Conservation (phyloP, 1,140 invertebrate genomes). For the Subanguina moxae region DNA sequence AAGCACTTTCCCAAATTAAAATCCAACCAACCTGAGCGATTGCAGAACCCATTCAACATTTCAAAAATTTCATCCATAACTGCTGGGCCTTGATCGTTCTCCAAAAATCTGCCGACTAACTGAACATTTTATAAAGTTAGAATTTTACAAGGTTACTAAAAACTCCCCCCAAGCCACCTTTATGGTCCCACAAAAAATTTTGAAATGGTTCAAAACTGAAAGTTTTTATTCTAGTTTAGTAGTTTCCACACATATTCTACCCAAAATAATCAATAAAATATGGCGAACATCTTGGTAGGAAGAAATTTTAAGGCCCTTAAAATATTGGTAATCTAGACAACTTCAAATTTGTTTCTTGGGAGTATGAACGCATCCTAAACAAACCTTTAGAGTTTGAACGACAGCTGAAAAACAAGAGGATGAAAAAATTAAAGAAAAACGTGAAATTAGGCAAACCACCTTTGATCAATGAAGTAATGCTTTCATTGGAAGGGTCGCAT, state of each 20-base stretch:
- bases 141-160: too few relatives aligned
- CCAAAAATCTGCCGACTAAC: slow-evolving; percentile 20
- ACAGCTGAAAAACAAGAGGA: not conserved
- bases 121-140: slow-evolving; percentile 10
- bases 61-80: slow-evolving; percentile 10
- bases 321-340: too few relatives aligned
- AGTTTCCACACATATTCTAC: too few relatives aligned
- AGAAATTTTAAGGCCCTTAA: too few relatives aligned
- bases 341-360: too few relatives aligned
- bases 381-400: too few relatives aligned
- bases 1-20: not conserved
- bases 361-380: slow-evolving; percentile 9
- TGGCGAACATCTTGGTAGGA: too few relatives aligned
- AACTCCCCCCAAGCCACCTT: too few relatives aligned
- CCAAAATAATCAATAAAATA: too few relatives aligned
- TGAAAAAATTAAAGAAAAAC: slow-evolving; percentile 1
- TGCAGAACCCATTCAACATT: not conserved
- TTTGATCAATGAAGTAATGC: slow-evolving; percentile 13
- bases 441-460: slow-evolving; percentile 6
- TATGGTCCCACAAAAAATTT: too few relatives aligned
- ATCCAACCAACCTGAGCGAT: not conserved
- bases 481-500: slow-evolving; percentile 7
- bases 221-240: too few relatives aligned
- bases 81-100: slow-evolving; percentile 18
- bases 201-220: too few relatives aligned